Conservation (phyloP, 2,113 vertebrate species). For the Elanoides forficatus region DNA sequence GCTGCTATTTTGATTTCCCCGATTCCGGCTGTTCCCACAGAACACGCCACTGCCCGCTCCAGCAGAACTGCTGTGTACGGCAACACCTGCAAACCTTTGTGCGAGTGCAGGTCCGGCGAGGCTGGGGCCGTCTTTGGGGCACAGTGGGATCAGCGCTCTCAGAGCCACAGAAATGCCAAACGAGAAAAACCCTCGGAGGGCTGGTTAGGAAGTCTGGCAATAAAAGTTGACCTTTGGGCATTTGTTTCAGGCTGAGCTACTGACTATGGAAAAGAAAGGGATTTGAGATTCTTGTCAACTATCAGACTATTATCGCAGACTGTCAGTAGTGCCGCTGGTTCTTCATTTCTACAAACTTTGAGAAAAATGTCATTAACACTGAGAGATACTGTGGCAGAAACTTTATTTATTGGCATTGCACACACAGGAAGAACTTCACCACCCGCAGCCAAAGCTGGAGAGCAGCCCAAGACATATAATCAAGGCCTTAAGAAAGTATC, state of each 20-base stretch:
- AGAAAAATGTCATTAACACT: background rate
- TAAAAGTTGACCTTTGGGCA: background rate
- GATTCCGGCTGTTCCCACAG: background rate
- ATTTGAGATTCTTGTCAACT: background rate
- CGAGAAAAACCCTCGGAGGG: background rate
- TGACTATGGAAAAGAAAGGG: background rate
- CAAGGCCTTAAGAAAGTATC: background rate
- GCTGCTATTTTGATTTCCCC: background rate
- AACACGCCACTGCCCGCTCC: background rate
- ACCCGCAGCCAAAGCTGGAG: background rate
- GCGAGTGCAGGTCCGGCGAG: background rate
- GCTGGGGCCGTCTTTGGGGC: background rate
- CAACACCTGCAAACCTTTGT: background rate
- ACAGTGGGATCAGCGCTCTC: background rate
- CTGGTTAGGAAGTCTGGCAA: background rate
- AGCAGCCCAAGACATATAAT: background rate
- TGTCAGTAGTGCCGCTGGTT: background rate
- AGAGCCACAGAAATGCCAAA: background rate
- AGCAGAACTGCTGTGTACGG: accelerated
- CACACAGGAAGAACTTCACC: background rate
- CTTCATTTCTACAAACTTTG: background rate
- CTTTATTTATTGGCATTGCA: background rate
- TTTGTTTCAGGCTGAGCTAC: background rate
- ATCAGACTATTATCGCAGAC: background rate
- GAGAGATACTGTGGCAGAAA: background rate